phyloP scores from a whole-genome alignment of 2,113 vertebrate genomes.

The Thymallus thymallus region DNA sequence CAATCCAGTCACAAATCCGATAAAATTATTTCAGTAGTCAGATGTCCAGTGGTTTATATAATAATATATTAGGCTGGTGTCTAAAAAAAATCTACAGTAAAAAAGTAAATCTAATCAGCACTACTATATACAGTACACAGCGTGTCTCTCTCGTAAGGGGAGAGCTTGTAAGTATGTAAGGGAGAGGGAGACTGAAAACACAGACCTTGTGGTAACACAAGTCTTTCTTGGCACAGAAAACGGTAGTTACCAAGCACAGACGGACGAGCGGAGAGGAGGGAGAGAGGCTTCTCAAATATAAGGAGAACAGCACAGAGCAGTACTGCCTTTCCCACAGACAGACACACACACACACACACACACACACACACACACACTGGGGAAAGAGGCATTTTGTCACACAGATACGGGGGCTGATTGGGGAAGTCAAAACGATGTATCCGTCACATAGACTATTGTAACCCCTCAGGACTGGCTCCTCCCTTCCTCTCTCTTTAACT shows the following conservation, averaged over 20 bases:
- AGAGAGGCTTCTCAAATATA: conserved; percentile 32
- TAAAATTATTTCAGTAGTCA: conserved; percentile 53
- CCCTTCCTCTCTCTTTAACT: conserved; percentile 13
- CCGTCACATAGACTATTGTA: conserved; percentile 13
- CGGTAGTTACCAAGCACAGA: conserved; percentile 33
- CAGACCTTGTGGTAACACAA: conserved; percentile 49
- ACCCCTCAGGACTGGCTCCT: conserved; percentile 8
- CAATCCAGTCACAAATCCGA: conserved; percentile 46
- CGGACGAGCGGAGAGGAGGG: neutral
- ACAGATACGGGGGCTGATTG: conserved; percentile 24
- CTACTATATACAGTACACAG: conserved; percentile 73
- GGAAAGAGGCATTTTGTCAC: conserved; percentile 48
- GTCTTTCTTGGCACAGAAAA: conserved; percentile 62
- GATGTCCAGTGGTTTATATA: conserved; percentile 42
- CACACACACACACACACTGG: conserved; percentile 3
- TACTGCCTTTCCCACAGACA: conserved; percentile 19
- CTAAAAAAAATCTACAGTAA: conserved; percentile 52
- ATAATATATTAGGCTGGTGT: conserved; percentile 42
- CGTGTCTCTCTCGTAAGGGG: conserved; percentile 41
- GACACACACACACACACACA: conserved; percentile 22
- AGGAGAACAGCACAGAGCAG: conserved; percentile 38
- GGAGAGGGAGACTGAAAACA: conserved; percentile 42
- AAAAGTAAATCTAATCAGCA: conserved; percentile 59
- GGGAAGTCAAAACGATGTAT: conserved; percentile 34
- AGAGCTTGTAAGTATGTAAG: conserved; percentile 28